These are phyloP conservation scores for Emydocephalus ijimae DNA, from an alignment of 2,113 vertebrate species.

Conservation along the genomic window DNA sequence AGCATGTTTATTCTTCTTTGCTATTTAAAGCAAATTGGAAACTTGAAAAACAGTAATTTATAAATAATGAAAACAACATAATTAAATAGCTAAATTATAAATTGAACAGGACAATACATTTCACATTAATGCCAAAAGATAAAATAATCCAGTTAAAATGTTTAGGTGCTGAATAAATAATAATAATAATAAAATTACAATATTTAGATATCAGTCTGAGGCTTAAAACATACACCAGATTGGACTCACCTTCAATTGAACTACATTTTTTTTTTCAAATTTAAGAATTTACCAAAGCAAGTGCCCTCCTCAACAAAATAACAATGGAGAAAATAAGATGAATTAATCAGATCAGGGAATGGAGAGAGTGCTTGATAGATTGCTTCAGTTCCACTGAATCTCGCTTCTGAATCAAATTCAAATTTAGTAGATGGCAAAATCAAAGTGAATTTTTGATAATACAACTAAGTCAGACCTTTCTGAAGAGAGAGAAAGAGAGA, in stretches of 20 bases:
- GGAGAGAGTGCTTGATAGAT: neutral
- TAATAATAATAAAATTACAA: neutral
- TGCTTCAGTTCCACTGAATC: neutral
- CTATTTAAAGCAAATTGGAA: neutral
- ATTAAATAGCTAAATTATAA: neutral
- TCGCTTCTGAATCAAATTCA: neutral
- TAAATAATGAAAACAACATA: neutral
- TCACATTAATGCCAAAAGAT: neutral
- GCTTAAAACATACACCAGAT: neutral
- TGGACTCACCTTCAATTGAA: neutral
- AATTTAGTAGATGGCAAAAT: neutral
- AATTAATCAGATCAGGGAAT: neutral
- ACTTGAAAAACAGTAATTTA: neutral
- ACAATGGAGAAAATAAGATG: neutral
- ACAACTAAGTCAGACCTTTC: neutral
- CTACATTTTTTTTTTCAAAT: neutral
- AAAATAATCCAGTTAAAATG: neutral
- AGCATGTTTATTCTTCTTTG: neutral
- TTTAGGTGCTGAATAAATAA: neutral
- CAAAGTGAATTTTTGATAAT: neutral
- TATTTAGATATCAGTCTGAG: neutral
- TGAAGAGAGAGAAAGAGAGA: neutral
- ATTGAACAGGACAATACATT: neutral
- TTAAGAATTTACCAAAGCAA: neutral
- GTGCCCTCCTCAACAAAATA: neutral